A percentile compares a stretch with the other conserved stretches of the same genome.
These are phyloP conservation scores for Subanguina moxae DNA, from an alignment of 1,140 invertebrate species.

Conservation along the genomic window DNA sequence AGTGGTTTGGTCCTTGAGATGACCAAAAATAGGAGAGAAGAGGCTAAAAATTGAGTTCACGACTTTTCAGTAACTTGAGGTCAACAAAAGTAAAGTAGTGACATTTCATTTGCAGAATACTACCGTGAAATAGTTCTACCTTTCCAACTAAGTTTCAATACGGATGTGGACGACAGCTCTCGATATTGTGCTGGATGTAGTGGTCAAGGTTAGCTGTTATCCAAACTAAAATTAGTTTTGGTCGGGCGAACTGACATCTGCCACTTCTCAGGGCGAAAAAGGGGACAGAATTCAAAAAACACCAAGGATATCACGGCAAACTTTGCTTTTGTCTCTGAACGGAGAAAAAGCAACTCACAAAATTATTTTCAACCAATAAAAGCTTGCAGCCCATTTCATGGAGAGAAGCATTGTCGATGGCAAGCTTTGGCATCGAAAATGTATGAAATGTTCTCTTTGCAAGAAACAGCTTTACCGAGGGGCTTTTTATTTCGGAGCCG, in stretches of 20 bases:
- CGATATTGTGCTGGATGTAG: not conserved
- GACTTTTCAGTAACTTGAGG: too few relatives aligned
- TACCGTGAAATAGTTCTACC: not conserved
- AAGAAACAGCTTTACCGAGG: conserved; percentile 9
- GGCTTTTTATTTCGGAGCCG: not conserved
- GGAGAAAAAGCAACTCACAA: not conserved
- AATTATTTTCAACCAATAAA: not conserved
- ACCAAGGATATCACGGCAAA: too few relatives aligned
- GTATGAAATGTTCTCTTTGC: conserved; percentile 17
- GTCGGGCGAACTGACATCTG: too few relatives aligned
- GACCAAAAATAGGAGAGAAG: too few relatives aligned
- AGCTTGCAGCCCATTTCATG: not conserved
- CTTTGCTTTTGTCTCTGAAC: too few relatives aligned
- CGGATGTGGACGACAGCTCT: conserved; percentile 6
- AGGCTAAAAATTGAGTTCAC: too few relatives aligned
- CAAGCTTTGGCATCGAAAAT: conserved; percentile 10
- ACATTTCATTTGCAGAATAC: conserved; percentile 1
- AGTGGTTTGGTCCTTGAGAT: too few relatives aligned
- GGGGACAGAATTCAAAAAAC: too few relatives aligned
- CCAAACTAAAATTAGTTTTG: too few relatives aligned
- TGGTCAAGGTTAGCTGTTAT: not conserved
- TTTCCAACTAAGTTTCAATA: not conserved
- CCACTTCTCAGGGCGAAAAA: too few relatives aligned
- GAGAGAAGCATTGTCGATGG: conserved; percentile 8
- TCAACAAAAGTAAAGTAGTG: too few relatives aligned